Conservation (phyloP, 1,140 invertebrate genomes). For the Drosophila pachea region DNA sequence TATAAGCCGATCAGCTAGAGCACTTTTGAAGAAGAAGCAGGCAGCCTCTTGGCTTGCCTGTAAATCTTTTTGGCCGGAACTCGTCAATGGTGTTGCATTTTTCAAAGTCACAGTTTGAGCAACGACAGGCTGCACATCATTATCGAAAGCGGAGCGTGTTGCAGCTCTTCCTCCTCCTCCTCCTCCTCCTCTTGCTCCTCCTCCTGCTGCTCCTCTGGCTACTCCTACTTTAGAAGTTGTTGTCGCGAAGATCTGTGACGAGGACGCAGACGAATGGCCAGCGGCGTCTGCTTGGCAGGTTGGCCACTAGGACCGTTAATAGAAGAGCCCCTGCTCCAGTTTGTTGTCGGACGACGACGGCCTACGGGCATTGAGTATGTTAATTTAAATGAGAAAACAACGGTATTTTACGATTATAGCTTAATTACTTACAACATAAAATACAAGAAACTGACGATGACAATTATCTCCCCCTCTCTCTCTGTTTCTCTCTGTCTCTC, state of each 20-base stretch:
- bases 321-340: conserved; percentile 51
- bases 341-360: conserved; percentile 20
- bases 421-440: conserved; percentile 68
- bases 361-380: conserved; percentile 51
- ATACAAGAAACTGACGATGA: conserved; percentile 43
- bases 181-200: not conserved
- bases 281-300: conserved; percentile 42
- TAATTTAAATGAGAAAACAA: conserved; percentile 74
- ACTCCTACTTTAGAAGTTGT: conserved; percentile 1
- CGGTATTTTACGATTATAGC: conserved; percentile 73
- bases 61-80: conserved; percentile 28
- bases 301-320: conserved; percentile 32
- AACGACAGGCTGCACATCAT: conserved; percentile 39
- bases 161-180: not conserved
- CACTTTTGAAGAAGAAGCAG: not conserved
- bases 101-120: conserved; percentile 50
- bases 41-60: not conserved
- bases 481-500: no score
- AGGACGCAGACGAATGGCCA: conserved; percentile 37
- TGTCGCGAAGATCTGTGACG: conserved; percentile 45
- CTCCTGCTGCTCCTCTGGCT: not conserved
- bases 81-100: conserved; percentile 41
- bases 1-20: no score
- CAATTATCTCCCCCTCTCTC: no score
- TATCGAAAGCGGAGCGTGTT: conserved; percentile 20